Percentiles rank a stretch among this genome's conserved stretches.
These are phyloP conservation scores for Mormoops blainvillei DNA, from an alignment of 2,113 vertebrate species.

Conservation along the genomic window DNA sequence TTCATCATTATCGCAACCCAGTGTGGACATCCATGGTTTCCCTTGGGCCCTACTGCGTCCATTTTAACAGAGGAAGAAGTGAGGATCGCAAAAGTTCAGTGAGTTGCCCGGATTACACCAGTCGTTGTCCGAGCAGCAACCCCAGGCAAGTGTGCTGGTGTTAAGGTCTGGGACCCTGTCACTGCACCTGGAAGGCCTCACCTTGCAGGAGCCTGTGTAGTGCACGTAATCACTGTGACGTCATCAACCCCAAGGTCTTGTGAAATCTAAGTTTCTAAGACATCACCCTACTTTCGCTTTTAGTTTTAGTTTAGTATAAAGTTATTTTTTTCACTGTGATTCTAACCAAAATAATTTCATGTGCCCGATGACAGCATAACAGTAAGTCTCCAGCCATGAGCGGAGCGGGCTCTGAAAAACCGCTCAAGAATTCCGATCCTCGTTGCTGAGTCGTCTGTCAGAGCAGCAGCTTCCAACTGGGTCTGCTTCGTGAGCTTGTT, in stretches of 20 bases:
- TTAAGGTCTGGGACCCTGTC: fast-evolving
- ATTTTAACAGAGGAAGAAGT: background rate
- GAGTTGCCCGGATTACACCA: background rate
- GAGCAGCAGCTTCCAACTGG: too few species aligned
- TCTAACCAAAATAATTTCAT: background rate
- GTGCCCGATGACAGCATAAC: background rate
- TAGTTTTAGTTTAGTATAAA: background rate
- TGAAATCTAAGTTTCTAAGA: background rate
- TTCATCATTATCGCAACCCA: background rate
- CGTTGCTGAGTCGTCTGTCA: background rate
- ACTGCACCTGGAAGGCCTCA: fast-evolving
- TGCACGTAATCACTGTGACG: fast-evolving
- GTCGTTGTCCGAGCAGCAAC: background rate
- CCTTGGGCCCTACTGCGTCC: background rate
- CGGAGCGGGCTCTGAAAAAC: background rate
- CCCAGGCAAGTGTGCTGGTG: fast-evolving
- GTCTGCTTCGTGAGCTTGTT: too few species aligned
- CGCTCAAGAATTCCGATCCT: background rate
- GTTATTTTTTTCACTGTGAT: background rate
- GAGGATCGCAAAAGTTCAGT: background rate
- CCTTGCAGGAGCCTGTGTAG: fast-evolving
- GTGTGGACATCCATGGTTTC: background rate
- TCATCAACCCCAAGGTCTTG: background rate
- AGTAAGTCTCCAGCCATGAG: background rate
- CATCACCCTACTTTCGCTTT: background rate